These are phyloP conservation scores for Zaprionus bogoriensis DNA, from an alignment of 2,888 invertebrate genomes.

Conservation along the genomic window DNA sequence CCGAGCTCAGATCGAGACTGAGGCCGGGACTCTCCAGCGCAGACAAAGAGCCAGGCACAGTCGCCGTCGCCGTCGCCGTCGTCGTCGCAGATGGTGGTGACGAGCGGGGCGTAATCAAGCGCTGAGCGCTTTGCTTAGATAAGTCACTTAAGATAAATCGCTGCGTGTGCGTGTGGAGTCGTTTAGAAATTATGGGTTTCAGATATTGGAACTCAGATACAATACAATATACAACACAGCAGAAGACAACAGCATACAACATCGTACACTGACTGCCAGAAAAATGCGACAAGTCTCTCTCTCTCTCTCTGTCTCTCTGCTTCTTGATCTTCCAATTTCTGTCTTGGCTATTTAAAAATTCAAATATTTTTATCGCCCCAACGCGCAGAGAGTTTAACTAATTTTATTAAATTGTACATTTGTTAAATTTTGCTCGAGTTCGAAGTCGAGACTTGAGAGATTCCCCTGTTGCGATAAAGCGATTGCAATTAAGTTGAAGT, in stretches of 20 bases:
- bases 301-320: not conserved
- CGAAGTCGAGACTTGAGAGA: slow-evolving; percentile 27
- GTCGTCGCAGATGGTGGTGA: slow-evolving; percentile 28
- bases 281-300: slow-evolving; percentile 14
- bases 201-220: slow-evolving; percentile 65
- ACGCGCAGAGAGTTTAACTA: slow-evolving; percentile 57
- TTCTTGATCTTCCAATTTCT: too few species aligned
- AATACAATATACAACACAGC: slow-evolving; percentile 16
- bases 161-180: slow-evolving; percentile 42
- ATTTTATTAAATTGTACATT: slow-evolving; percentile 67
- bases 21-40: not conserved
- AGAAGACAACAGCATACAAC: slow-evolving; percentile 18
- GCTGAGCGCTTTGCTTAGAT: slow-evolving; percentile 70
- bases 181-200: slow-evolving; percentile 66
- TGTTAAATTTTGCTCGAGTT: slow-evolving; percentile 62
- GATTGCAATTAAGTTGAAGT: slow-evolving; percentile 64
- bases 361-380: slow-evolving; percentile 42
- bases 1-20: not conserved
- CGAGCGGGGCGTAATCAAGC: slow-evolving; percentile 59
- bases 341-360: slow-evolving; percentile 45
- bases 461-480: slow-evolving; percentile 44
- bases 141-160: slow-evolving; percentile 72
- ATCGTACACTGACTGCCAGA: slow-evolving; percentile 39
- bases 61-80: not conserved
- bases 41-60: not conserved